phyloP scores from a whole-genome alignment of 2,113 vertebrate species.

The Cephalophus harveyi region DNA sequence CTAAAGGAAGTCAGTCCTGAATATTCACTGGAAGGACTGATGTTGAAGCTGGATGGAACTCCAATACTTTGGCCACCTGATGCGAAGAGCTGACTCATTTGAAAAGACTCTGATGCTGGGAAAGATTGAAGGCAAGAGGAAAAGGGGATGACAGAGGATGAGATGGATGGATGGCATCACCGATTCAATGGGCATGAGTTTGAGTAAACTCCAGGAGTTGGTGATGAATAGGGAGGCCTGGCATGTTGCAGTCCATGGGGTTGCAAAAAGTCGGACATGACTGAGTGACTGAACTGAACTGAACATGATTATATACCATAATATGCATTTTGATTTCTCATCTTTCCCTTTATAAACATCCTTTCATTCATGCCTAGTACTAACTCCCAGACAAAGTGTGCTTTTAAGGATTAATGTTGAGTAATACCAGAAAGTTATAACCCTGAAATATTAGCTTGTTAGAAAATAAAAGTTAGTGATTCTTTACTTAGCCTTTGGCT shows the following conservation, averaged over 20 bases:
- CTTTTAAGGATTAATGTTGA: not conserved
- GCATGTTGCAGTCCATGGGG: not conserved
- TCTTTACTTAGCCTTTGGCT: not conserved
- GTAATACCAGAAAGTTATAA: constrained; percentile 28
- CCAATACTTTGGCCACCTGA: not conserved
- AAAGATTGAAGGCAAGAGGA: not conserved
- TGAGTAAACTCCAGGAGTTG: not conserved
- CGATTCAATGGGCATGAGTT: not conserved
- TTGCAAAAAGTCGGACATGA: not conserved
- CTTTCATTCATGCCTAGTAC: constrained; percentile 1
- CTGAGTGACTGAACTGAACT: not conserved
- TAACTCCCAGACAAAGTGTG: not conserved
- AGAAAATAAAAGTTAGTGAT: not conserved
- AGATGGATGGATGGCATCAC: not conserved
- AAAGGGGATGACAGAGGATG: not conserved
- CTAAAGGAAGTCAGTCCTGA: not conserved
- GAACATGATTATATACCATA: not conserved
- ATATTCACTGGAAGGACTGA: not conserved
- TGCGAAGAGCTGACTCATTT: not conserved
- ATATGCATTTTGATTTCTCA: not conserved
- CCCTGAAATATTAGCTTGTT: constrained; percentile 32
- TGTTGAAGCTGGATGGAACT: not conserved
- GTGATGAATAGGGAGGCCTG: not conserved
- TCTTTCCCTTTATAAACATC: not conserved
- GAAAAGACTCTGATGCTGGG: not conserved